Conservation (phyloP, 2,797 vertebrate genomes). For the Pangasius djambal region DNA sequence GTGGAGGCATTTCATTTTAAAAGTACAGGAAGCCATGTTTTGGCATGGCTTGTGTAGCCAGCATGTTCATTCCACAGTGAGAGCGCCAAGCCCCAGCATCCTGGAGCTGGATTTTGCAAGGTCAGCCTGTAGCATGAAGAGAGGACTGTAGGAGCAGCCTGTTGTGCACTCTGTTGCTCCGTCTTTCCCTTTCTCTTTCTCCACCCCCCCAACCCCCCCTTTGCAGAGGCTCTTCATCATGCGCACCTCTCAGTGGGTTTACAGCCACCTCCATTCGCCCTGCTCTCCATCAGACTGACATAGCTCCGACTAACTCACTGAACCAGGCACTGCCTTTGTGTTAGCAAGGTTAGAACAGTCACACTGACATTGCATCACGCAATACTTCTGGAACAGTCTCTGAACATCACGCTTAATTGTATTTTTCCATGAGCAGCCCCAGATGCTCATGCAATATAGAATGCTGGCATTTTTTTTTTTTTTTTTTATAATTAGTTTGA, state of each 20-base stretch:
- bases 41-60: constrained; percentile 53
- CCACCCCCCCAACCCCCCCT: constrained; percentile 12
- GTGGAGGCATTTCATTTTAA: constrained; percentile 18
- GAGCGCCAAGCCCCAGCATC: constrained; percentile 48
- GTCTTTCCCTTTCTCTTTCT: constrained; percentile 8
- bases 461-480: too few species aligned
- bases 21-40: constrained; percentile 46
- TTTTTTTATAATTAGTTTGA: background rate
- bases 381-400: constrained; percentile 7
- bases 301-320: constrained; percentile 45
- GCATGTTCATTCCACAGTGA: constrained; percentile 52
- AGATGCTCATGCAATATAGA: background rate
- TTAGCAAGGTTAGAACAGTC: constrained; percentile 41
- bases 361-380: constrained; percentile 30
- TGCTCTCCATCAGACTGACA: constrained; percentile 49
- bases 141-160: constrained; percentile 42
- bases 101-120: constrained; percentile 58
- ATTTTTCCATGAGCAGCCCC: background rate
- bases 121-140: constrained; percentile 54
- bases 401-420: constrained; percentile 9
- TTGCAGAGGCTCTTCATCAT: constrained; percentile 54
- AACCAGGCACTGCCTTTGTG: constrained; percentile 39
- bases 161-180: constrained; percentile 36
- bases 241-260: constrained; percentile 47
- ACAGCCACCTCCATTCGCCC: constrained; percentile 42